Percentiles rank a stretch among this genome's conserved stretches.
Evolutionary conservation across 2,888 invertebrate genomes (phyloP).

Genomic region (Amblyjoppa proteus): DNA sequence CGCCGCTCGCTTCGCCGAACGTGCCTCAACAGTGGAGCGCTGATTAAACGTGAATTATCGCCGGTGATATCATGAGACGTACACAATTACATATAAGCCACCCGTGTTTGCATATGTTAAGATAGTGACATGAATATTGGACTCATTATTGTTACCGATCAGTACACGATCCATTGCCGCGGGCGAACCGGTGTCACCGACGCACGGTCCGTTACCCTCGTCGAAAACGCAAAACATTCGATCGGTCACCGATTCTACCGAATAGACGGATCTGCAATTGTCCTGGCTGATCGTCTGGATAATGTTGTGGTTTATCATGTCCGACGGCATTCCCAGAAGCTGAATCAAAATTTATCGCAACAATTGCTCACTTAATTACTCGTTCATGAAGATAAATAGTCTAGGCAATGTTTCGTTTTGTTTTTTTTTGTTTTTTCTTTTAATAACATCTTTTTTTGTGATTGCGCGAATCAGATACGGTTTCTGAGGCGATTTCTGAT

Average conservation of each 20-base stretch:
- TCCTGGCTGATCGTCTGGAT: constrained; percentile 71
- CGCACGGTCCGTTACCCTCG: constrained; percentile 71
- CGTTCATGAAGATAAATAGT: background rate
- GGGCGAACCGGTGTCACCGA: constrained; percentile 78
- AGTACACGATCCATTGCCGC: constrained; percentile 69
- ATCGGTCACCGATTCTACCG: constrained; percentile 67
- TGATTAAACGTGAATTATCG: constrained; percentile 64
- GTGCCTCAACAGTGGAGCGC: constrained; percentile 28
- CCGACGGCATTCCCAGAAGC: constrained; percentile 73
- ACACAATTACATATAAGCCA: constrained; percentile 26
- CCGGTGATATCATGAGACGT: constrained; percentile 23
- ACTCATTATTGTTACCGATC: constrained; percentile 69
- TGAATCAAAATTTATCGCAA: constrained; percentile 38
- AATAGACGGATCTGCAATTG: constrained; percentile 69
- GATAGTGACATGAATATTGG: background rate
- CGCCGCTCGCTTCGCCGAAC: constrained; percentile 17
- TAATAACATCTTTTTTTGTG: too few relatives aligned
- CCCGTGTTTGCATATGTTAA: constrained; percentile 21
- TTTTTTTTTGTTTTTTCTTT: background rate
- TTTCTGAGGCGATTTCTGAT: too few relatives aligned
- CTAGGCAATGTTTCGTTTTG: background rate
- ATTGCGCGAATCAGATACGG: too few relatives aligned
- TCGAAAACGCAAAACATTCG: constrained; percentile 75
- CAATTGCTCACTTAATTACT: constrained; percentile 23
- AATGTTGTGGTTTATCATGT: constrained; percentile 64